Percentiles rank a stretch among this genome's conserved stretches.
These are phyloP conservation scores for Lochmaea capreae DNA, from an alignment of 2,888 invertebrate genomes.

Conservation along the genomic window DNA sequence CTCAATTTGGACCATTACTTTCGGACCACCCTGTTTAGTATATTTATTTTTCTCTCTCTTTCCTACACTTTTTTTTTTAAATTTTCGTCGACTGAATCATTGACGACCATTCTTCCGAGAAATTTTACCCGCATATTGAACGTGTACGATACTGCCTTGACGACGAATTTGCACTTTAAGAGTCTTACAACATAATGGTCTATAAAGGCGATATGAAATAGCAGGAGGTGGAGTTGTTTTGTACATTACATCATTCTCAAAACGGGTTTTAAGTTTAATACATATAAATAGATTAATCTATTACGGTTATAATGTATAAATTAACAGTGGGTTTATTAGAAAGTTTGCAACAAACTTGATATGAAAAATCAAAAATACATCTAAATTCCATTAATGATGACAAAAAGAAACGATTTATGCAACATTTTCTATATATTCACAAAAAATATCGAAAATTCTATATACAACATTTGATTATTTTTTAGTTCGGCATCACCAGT, in stretches of 20 bases:
- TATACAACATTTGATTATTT: no score
- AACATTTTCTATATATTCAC: no score
- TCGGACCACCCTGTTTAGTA: no score
- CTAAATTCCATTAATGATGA: no score
- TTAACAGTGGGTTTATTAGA: no score
- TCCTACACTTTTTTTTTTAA: neutral
- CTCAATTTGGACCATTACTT: no score
- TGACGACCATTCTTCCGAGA: neutral
- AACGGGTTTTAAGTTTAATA: neutral
- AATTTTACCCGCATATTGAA: neutral
- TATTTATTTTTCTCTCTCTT: no score
- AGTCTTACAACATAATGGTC: neutral
- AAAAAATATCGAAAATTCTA: no score
- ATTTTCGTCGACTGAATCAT: neutral
- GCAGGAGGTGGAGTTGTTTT: neutral
- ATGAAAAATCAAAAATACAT: no score
- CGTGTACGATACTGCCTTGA: neutral
- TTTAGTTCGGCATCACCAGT: no score
- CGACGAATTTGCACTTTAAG: neutral
- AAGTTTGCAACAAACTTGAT: no score
- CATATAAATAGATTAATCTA: neutral
- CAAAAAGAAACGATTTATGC: no score
- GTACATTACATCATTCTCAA: neutral
- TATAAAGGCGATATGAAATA: neutral
- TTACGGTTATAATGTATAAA: neutral